Conservation (phyloP, 2,113 vertebrate species). For the Megalops atlanticus region DNA sequence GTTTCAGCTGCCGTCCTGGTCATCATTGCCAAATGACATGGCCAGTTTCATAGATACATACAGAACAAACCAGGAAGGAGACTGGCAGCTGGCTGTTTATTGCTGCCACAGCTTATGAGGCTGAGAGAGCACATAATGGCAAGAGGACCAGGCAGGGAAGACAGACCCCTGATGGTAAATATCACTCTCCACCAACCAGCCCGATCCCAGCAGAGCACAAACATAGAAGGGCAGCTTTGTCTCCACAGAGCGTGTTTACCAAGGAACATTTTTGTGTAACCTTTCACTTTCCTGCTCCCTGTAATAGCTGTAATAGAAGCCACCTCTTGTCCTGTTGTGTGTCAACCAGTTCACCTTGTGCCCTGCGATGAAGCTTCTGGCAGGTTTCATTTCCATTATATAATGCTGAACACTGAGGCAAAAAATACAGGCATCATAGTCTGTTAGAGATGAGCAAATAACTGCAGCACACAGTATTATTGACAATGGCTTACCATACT, state of each 20-base stretch:
- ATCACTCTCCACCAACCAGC: not conserved
- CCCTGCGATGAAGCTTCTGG: not conserved
- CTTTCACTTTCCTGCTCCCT: not conserved
- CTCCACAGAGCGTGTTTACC: not conserved
- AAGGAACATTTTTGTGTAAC: not conserved
- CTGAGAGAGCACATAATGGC: not conserved
- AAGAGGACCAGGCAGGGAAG: not conserved
- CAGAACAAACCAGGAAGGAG: no score
- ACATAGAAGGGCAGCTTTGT: not conserved
- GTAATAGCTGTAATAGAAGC: not conserved
- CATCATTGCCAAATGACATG: no score
- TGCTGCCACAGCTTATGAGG: not conserved
- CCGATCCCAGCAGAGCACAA: not conserved
- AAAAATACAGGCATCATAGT: not conserved
- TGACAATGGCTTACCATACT: not conserved
- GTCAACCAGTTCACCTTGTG: not conserved
- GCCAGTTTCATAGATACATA: no score
- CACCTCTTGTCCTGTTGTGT: not conserved
- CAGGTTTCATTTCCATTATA: not conserved
- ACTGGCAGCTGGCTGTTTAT: not conserved
- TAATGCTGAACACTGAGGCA: not conserved
- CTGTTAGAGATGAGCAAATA: not conserved
- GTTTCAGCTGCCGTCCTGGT: no score
- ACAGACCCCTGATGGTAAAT: not conserved
- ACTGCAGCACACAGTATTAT: not conserved